Evolutionary conservation across 2,797 vertebrate species (phyloP), one percentile per base, ranked within the genome.

Genomic region (Nasua narica): DNA sequence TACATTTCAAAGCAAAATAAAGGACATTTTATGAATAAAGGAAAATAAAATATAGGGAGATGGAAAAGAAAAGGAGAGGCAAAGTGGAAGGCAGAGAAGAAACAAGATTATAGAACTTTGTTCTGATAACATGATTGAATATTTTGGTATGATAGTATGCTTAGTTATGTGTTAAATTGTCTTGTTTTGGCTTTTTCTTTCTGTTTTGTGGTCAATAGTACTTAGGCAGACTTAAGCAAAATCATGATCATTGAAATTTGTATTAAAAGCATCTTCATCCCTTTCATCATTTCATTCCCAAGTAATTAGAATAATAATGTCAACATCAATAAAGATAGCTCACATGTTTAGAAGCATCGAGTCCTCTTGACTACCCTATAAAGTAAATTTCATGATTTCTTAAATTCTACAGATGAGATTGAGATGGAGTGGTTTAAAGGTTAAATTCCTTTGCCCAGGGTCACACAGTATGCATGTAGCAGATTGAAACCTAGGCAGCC

Each of bases 211-310:
- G 46, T 48, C 29, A 48, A 27, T 43, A 46, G 35, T 27, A 40
- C 21, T 65, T 65, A 35, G 37, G 19, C 14, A 76, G 50, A 62
- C 5, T 25, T 87, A 86, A 87, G 62, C 40, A 78, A 92, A 95
- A 65, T 76, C 46, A 58, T 29, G 25, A 19, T 67, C 37, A 74
- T 48, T 79, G 79, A 95, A 85, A 89, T 90, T 95, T 87, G 13
- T 91, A 60, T 54, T 91, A 60, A 91, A 91, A 85, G 52, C 40
- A 37, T 93, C 77, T 83, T 82, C 16, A 40, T 43, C 37, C 25
- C 37, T 92, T 95, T 52, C 27, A 76, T 92, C 18, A 48, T 85
- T 95, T 88, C 79, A 86, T 90, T 91, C n/a, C 37, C 19, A 43
- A 86, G 48, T 60, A 85, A 81, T 82, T 65, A 56, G 50, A 74